Evolutionary conservation across 2,797 vertebrate genomes (phyloP), one percentile per base, ranked within the genome.

Genomic region (Poecilia velifera): DNA sequence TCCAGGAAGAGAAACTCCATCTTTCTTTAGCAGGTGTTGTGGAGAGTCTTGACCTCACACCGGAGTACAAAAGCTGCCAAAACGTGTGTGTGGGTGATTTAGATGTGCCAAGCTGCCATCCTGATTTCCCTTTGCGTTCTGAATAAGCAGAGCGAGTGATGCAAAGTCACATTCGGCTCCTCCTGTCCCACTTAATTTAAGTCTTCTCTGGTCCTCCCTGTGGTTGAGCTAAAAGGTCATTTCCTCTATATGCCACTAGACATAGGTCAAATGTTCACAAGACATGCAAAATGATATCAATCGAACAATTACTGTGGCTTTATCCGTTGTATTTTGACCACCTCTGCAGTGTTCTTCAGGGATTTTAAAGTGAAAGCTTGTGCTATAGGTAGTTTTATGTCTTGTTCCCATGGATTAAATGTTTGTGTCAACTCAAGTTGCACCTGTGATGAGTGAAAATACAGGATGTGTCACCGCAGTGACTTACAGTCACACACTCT

Each of bases 11-110:
- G 28, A 28, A 79, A 68, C 7, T n/a, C 14, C 34, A 18, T 39
- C 57, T 53, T 70, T 78, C 73, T 82, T 77, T 87, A 78, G 64
- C 85, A 87, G 89, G 74, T 84, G 74, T 62, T 83, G 68, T 13
- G 41, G 78, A 79, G 83, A 84, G 77, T 85, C 74, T 74, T 78
- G 83, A 82, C 57, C 28, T 78, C 72, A 81, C 51, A 39, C 78
- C 66, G 80, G 80, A 87, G 64, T 49, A 71, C 59, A 88, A 57
- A 84, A 86, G 66, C 55, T 81, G 88, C 89, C 87, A 82, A 71
- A 83, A 87, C 82, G 76, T 34, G 72, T 77, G 71, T 1, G 3
- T 72, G 73, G 77, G 73, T 82, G 82, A 84, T 87, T 82, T 78
- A 77, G 78, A 86, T 82, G 86, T 0, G 22, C 64, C 10, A 12